Base-by-base conservation (phyloP, 2,888 invertebrate species). In the Parasteatoda lunata region DNA sequence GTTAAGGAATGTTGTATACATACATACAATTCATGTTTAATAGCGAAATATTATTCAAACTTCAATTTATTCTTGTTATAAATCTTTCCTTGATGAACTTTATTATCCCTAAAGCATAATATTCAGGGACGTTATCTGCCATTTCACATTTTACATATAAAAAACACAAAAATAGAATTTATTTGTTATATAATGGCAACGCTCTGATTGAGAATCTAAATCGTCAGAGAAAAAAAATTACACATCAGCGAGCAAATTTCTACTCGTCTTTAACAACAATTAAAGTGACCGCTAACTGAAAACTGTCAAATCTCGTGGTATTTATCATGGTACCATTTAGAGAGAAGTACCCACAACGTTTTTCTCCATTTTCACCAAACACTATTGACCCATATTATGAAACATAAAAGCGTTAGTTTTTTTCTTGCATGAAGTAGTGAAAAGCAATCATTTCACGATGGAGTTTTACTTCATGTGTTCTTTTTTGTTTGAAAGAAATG, bases 401-500 rank as follows among this genome's bases (percentile, higher is more conserved):
- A 30, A 30, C 30, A 30, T 30, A 30, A 30, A 68, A 54, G 45
- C 51, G 59, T 69, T 45, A n/a, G n/a, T 71, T 71, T 71, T n/a
- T 49, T 11, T 48, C 49, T 11, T 45, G 4, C 59, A 59, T 59
- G 59, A 59, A n/a, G n/a, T 13, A 59, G 59, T 13, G 4, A n/a
- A 59, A 59, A 4, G 68, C 11, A 68, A 68, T 45, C 15, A 68
- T 68, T 68, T 30, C 15, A 68, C 68, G 15, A 15, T 30, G 5
- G 68, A 5, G 59, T 13, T 59, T 59, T 59, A 4, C 9, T 59
- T 59, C n/a, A 30, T 30, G 68, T 15, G 68, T 15, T 68, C 64
- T 48, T 64, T 72, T 69, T 78, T 66, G 64, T 64, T 54, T 15
- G 51, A 83, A 71, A 65, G 77, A 83, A 77, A 54, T 49, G 71